Conservation (phyloP, 1,140 invertebrate genomes). For the Zaprionus gabonicus region DNA sequence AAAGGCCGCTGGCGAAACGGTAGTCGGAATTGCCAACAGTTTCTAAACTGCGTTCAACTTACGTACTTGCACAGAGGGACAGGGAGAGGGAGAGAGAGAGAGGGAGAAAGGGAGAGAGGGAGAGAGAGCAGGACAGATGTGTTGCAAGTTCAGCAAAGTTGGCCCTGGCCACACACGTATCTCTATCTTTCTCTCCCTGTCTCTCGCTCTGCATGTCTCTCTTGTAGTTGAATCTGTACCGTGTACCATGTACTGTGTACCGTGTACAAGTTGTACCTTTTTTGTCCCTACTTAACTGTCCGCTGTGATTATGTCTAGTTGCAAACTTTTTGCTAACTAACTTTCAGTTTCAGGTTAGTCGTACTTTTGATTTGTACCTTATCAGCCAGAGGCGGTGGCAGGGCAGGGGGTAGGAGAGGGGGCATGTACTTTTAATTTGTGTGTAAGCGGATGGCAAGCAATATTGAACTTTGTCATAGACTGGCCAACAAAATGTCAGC, state of each 20-base stretch:
- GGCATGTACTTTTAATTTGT: slow-evolving; percentile 66
- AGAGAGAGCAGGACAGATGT: slow-evolving; percentile 46
- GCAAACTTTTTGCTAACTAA: slow-evolving; percentile 58
- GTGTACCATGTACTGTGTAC: neutral
- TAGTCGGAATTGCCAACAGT: slow-evolving; percentile 9
- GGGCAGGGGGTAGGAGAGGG: no score
- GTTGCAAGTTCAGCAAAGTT: slow-evolving; percentile 68
- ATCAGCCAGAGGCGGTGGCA: no score
- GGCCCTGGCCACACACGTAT: slow-evolving; percentile 21
- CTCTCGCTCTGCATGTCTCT: slow-evolving; percentile 8
- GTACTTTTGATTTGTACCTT: slow-evolving; percentile 29
- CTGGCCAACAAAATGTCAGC: slow-evolving; percentile 71
- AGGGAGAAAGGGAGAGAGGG: neutral
- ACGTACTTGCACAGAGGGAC: neutral
- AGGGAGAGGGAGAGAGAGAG: neutral
- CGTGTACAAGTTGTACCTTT: neutral
- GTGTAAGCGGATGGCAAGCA: slow-evolving; percentile 75
- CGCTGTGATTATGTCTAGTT: slow-evolving; percentile 55
- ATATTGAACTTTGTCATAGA: slow-evolving; percentile 72
- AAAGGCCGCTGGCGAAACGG: slow-evolving; percentile 8
- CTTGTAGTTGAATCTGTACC: neutral
- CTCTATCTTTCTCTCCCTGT: neutral
- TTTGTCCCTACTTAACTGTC: neutral
- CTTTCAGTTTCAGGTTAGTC: slow-evolving; percentile 45
- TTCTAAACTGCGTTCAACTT: slow-evolving; percentile 9